phyloP scores from a whole-genome alignment of 2,797 vertebrate genomes.

The Pangasius sanitwongsei region DNA sequence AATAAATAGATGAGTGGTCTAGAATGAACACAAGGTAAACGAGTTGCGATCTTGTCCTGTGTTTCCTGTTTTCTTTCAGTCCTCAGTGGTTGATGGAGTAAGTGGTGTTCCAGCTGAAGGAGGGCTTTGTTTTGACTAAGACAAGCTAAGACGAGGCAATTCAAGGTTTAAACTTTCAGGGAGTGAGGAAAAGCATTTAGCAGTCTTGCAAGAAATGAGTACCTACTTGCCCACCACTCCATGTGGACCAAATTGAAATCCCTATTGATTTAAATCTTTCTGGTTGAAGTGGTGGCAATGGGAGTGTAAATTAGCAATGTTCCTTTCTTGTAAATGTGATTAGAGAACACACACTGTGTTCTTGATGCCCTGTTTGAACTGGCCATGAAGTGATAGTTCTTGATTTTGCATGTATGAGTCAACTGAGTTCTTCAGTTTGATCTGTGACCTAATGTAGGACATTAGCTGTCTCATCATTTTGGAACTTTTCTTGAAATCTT shows the following conservation, averaged over 20 bases:
- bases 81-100: slow-evolving; percentile 18
- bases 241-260: slow-evolving; percentile 6
- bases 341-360: background rate
- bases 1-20: background rate
- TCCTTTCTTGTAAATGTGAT: background rate
- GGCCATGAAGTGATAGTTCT: background rate
- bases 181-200: slow-evolving; percentile 65
- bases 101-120: slow-evolving; percentile 36
- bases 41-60: background rate
- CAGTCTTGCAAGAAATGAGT: slow-evolving; percentile 50
- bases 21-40: background rate
- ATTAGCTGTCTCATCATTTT: background rate
- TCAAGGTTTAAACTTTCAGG: slow-evolving; percentile 38
- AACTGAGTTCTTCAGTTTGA: background rate
- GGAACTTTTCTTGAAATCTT: background rate
- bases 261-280: background rate
- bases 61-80: slow-evolving; percentile 32
- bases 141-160: slow-evolving; percentile 39
- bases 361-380: background rate
- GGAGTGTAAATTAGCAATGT: background rate
- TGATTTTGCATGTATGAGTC: background rate
- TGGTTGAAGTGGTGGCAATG: background rate
- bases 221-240: background rate
- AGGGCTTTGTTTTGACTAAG: slow-evolving; percentile 50
- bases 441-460: background rate